Conservation (phyloP, 2,113 vertebrate species). For the Serinus canaria region DNA sequence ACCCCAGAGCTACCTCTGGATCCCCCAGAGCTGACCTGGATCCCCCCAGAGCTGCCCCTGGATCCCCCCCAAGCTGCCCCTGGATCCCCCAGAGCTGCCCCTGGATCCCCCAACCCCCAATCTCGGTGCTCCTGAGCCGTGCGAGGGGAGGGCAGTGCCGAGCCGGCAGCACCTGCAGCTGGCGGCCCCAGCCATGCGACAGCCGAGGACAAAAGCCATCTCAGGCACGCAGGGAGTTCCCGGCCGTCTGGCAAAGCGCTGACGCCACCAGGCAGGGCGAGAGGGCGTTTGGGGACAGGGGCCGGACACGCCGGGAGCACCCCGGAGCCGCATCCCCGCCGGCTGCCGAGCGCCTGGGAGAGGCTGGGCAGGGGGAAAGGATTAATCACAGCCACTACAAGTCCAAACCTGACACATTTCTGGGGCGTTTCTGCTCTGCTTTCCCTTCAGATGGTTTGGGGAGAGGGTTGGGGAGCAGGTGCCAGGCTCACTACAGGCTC, state of each 20-base stretch:
- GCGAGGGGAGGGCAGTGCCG: fast-evolving
- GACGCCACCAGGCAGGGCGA: neutral
- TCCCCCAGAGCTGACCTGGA: no score
- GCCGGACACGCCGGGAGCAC: neutral
- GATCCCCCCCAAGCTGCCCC: neutral
- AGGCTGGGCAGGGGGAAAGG: neutral
- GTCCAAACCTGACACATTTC: neutral
- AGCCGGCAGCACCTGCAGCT: neutral
- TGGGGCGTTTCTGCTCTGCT: neutral
- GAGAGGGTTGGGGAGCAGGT: neutral
- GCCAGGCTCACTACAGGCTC: neutral
- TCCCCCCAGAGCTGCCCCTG: fast-evolving
- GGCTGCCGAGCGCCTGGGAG: neutral
- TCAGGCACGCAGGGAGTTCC: neutral
- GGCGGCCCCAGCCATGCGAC: neutral
- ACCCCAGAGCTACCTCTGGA: neutral
- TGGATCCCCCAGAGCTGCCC: neutral
- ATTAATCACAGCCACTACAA: neutral
- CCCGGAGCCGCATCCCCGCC: fast-evolving
- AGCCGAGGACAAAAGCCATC: neutral
- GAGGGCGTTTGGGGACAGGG: constrained; percentile 34
- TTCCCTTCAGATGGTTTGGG: neutral
- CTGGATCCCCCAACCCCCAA: fast-evolving
- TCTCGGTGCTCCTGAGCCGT: fast-evolving
- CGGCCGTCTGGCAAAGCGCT: neutral